A percentile compares a stretch with the other conserved stretches of the same genome.
These are phyloP conservation scores for Sorex maritimensis DNA, from an alignment of 2,797 vertebrate genomes.

Conservation along the genomic window DNA sequence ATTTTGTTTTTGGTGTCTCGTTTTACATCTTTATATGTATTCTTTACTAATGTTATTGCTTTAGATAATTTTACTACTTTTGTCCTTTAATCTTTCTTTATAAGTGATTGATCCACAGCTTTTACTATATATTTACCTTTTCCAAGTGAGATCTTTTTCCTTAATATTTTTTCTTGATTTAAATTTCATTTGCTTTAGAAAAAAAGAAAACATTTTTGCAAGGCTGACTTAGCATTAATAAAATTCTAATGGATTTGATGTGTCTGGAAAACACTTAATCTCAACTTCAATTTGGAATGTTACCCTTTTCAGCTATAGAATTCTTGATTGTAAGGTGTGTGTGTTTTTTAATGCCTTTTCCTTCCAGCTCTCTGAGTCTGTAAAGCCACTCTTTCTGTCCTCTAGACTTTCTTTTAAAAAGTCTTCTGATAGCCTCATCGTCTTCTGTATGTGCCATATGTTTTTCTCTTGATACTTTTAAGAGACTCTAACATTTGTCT, in stretches of 20 bases:
- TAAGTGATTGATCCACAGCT: too few relatives aligned
- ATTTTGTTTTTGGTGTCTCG: too few relatives aligned
- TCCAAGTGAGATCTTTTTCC: neutral
- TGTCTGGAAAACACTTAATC: neutral
- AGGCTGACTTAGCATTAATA: neutral
- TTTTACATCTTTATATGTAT: too few relatives aligned
- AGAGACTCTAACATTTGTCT: neutral
- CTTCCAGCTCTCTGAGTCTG: neutral
- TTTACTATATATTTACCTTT: neutral
- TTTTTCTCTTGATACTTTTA: neutral
- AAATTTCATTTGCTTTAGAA: neutral
- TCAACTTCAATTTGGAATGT: neutral
- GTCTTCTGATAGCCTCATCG: neutral
- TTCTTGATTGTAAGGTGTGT: neutral
- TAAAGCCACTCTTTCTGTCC: neutral
- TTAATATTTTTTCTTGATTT: neutral
- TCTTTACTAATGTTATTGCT: too few relatives aligned
- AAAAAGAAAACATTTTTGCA: neutral
- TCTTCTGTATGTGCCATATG: neutral
- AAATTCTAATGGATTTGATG: neutral
- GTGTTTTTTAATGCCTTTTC: neutral
- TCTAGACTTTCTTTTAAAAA: neutral
- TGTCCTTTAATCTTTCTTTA: too few relatives aligned
- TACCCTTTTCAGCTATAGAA: neutral
- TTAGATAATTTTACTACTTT: too few relatives aligned